These are phyloP conservation scores for Urechis unicinctus DNA, from an alignment of 2,888 invertebrate genomes.

Conservation along the genomic window DNA sequence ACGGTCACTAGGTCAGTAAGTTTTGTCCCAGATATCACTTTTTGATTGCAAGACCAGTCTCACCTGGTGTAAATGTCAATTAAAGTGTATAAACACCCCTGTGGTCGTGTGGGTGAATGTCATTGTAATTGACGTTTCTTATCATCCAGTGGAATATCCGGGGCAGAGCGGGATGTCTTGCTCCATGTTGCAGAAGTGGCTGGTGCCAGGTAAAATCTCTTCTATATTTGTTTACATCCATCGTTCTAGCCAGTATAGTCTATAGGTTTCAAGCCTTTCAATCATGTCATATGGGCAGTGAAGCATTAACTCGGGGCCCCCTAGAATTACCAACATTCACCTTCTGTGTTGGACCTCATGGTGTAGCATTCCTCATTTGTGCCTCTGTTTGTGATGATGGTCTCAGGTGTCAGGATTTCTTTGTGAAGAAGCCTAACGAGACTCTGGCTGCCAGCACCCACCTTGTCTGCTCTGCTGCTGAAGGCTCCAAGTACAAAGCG, in stretches of 20 bases:
- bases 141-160: slow-evolving; percentile 59
- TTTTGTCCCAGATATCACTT: no score
- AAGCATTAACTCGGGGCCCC: no score
- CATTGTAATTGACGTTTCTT: neutral
- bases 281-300: no score
- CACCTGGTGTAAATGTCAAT: no score
- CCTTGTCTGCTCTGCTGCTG: slow-evolving; percentile 66
- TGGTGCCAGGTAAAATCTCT: slow-evolving; percentile 4
- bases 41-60: no score
- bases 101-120: neutral
- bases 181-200: slow-evolving; percentile 60
- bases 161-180: slow-evolving; percentile 68
- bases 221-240: neutral
- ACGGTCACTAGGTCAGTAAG: no score
- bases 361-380: no score
- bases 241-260: no score
- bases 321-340: no score
- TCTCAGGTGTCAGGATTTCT: slow-evolving; percentile 61
- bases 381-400: neutral
- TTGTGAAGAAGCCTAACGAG: slow-evolving; percentile 56
- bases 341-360: no score
- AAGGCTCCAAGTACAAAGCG: slow-evolving; percentile 71
- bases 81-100: no score
- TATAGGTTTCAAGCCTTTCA: no score
- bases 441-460: slow-evolving; percentile 68